phyloP scores from a whole-genome alignment of 1,140 invertebrate genomes.

The Caenorhabditis inopinata region DNA sequence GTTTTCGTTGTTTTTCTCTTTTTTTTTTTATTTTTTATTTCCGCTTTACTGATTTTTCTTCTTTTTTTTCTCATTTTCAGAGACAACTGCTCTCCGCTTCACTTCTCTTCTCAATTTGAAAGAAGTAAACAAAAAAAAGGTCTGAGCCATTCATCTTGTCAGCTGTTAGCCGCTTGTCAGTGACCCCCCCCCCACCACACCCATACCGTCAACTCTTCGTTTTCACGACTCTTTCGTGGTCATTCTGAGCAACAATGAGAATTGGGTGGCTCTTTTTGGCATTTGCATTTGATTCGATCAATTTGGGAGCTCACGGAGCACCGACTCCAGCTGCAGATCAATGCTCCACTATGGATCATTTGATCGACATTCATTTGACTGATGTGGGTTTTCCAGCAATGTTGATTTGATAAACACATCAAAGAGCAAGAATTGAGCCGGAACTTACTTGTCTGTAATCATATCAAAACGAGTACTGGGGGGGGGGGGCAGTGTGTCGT shows the following conservation, averaged over 20 bases:
- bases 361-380: neutral
- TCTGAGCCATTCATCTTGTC: neutral
- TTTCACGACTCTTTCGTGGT: too few relatives aligned
- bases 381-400: neutral
- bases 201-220: too few relatives aligned
- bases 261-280: too few relatives aligned
- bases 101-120: neutral
- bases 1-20: neutral
- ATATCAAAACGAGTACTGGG: too few relatives aligned
- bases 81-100: neutral
- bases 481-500: too few relatives aligned
- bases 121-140: neutral
- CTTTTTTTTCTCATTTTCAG: neutral
- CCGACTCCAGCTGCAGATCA: neutral
- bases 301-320: neutral
- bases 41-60: neutral
- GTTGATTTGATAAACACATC: too few relatives aligned
- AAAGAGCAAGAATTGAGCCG: too few relatives aligned
- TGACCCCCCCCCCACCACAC: neutral
- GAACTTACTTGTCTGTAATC: too few relatives aligned
- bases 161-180: constrained; percentile 20
- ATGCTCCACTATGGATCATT: neutral
- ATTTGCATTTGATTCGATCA: too few relatives aligned
- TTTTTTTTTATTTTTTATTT: neutral
- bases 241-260: too few relatives aligned